phyloP scores from a whole-genome alignment of 2,888 invertebrate genomes.

The Andrena camellia region DNA sequence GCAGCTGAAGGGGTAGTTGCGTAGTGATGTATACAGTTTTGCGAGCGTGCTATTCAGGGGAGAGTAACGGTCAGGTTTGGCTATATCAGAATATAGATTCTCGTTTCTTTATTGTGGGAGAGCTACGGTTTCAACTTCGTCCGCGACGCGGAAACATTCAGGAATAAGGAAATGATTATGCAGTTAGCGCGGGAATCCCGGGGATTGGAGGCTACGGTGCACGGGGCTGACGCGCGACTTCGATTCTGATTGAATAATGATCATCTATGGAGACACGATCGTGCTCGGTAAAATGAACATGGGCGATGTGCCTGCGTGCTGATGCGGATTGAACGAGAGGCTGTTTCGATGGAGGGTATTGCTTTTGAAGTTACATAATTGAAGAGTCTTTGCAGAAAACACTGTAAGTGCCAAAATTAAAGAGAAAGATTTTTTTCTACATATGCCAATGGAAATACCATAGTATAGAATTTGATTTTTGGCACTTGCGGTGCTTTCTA shows the following conservation, averaged over 20 bases:
- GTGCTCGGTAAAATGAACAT: neutral
- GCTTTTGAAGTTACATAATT: neutral
- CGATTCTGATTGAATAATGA: conserved; percentile 54
- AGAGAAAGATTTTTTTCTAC: no score
- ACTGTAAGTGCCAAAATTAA: neutral
- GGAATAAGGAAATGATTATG: conserved; percentile 65
- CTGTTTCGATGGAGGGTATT: neutral
- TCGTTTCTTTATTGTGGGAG: no score
- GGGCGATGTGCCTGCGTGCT: neutral
- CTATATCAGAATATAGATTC: no score
- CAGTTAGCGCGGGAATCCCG: conserved; percentile 44
- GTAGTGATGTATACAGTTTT: no score
- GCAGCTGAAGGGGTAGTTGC: no score
- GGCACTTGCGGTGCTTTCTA: no score
- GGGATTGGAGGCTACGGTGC: conserved; percentile 10
- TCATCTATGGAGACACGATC: conserved; percentile 14
- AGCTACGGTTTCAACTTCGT: neutral
- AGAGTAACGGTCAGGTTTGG: no score
- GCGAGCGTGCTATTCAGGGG: no score
- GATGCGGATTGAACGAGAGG: neutral
- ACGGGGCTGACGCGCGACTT: conserved; percentile 17
- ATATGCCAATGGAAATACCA: no score
- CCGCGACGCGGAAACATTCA: conserved; percentile 26
- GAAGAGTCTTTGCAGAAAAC: neutral
- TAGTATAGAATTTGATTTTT: no score